A percentile compares a stretch with the other conserved stretches of the same genome.
These are phyloP conservation scores for Tokudaia muenninki DNA, from an alignment of 2,797 vertebrate species.

Conservation along the genomic window DNA sequence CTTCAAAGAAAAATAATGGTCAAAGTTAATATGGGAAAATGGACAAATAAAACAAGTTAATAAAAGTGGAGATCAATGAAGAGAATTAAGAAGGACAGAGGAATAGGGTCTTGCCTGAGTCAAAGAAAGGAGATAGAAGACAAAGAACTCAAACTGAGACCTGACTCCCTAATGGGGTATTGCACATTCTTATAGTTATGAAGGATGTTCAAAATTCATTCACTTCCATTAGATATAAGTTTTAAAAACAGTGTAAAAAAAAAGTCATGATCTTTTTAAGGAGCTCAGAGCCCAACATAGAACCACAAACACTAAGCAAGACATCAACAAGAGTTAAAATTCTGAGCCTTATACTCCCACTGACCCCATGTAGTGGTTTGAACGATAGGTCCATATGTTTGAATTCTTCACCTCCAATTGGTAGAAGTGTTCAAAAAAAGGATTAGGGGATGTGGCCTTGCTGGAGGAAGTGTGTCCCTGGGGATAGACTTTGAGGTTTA, in stretches of 20 bases:
- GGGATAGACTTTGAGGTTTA: background rate
- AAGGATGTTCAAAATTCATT: background rate
- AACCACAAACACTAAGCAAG: background rate
- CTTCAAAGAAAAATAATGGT: background rate
- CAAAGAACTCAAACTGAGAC: background rate
- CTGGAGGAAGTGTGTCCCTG: background rate
- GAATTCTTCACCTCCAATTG: background rate
- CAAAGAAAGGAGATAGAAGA: background rate
- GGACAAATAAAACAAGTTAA: background rate
- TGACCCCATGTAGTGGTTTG: background rate
- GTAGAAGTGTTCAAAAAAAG: background rate
- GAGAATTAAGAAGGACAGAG: background rate
- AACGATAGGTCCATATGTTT: background rate
- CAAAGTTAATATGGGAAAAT: background rate
- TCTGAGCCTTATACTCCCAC: background rate
- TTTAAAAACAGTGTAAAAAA: background rate
- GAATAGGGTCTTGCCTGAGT: background rate
- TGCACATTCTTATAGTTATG: accelerated
- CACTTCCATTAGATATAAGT: background rate
- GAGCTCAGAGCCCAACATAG: background rate
- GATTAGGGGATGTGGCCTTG: background rate
- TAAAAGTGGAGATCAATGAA: background rate
- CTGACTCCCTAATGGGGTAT: background rate
- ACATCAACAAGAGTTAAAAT: background rate
- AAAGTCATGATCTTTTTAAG: background rate